Evolutionary conservation across 2,797 vertebrate species (phyloP), one percentile per base, ranked within the genome.

Genomic region (Calcarius lapponicus): DNA sequence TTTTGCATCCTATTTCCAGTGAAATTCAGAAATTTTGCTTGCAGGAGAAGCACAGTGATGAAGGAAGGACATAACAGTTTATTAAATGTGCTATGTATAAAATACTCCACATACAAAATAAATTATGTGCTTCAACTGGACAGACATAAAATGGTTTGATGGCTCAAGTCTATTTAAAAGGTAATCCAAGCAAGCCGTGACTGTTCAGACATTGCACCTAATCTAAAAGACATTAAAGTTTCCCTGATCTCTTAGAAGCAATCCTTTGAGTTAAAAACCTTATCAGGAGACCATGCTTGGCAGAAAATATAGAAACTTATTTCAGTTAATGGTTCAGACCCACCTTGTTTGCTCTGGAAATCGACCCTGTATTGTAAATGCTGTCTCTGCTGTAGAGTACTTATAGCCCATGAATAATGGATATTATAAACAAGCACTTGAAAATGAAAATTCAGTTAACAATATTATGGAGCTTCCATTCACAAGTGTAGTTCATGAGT

Each of bases 361-460:
- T 29, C 4, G 11, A 93, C 61, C 45, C 22, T 38, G 45, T 74
- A 72, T 61, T 58, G 65, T 82, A 89, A 93, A 91, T 88, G 75
- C 65, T 76, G 11, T 90, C 81, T 93, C 43, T 78, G 69, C 54
- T 48, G 36, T 40, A 54, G 47, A 91, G 80, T 43, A 86, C 72
- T 86, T 90, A 67, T 0, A 80, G 70, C 17, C 48, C 26, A 84
- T 79, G 76, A 95, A 84, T 86, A 95, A 90, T 79, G 58, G 58
- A 81, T 88, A 74, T 31, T 74, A 81, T 56, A 88, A 90, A 86
- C 73, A 86, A 83, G 80, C 58, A 79, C 48, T n/a, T 42, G 38
- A 84, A 91, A 97, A 86, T 72, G 58, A 90, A 90, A 95, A 92
- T 79, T 66, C 66, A 40, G 65, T 80, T 92, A 91, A 50, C 57